Evolutionary conservation across 35 echinoderm and acorn worm species (phyloP), one percentile per base, ranked within the genome.

Genomic region (Diadema setosum): DNA sequence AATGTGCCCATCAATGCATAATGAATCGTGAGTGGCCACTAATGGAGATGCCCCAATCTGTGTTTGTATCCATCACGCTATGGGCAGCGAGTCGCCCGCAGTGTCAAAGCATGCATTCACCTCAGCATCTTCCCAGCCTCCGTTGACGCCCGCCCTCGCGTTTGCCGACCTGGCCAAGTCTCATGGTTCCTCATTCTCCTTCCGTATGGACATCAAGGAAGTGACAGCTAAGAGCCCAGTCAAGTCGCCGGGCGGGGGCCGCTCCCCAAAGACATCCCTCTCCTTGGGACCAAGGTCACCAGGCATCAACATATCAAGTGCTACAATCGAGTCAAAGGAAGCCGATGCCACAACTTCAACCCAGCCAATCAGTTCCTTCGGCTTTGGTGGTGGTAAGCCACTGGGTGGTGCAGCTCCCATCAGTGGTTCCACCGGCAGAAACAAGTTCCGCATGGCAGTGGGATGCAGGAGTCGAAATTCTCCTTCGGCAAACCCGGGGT

Each of bases 151-250:
- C 15, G 49, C 37, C 25, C 14, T 89, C 20, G 80, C 86, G 39
- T 90, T 96, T 83, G 33, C 81, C 2, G 94, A 93, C 31, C 55
- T 97, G 37, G 90, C 86, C 33, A 88, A 97, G 61, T 81, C 85
- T 42, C 73, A 93, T 41, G 91, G 87, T 32, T 48, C 84, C 12
- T 30, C 35, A 1, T 97, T 97, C 63, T 82, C 84, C 33, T 93
- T 97, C 81, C 78, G 84, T 5, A 84, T 97, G 39, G 91, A 97
- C 43, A 42, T 93, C 42, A 42, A 59, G 35, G 65, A 44, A 2
- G 74, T 86, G 29, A 60, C 80, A 0, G 74, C 84, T n/a, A n/a
- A n/a, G n/a, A n/a, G n/a, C n/a, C n/a, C n/a, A n/a, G n/a, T n/a
- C n/a, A n/a, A n/a, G n/a, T 93, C 91, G 24, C 91, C 91, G 26